phyloP scores from a whole-genome alignment of 2,888 invertebrate species.

The Muschampia plurimacula region DNA sequence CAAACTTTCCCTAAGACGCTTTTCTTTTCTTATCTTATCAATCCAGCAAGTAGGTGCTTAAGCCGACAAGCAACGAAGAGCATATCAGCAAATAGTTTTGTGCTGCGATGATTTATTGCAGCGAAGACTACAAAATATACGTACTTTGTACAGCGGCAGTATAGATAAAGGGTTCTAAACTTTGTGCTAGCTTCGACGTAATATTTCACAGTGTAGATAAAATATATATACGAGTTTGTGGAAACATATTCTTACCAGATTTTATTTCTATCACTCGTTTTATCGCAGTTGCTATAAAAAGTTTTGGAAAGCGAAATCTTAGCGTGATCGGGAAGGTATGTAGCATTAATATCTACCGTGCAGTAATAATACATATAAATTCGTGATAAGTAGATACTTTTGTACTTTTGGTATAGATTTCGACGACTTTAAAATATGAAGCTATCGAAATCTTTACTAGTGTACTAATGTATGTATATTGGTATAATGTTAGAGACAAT shows the following conservation, averaged over 20 bases:
- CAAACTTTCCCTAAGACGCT: slow-evolving; percentile 7
- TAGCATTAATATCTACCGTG: background rate
- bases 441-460: too few species aligned
- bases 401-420: too few species aligned
- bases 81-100: slow-evolving; percentile 14
- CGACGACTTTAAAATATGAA: too few species aligned
- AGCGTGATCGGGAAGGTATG: background rate
- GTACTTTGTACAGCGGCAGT: slow-evolving; percentile 6
- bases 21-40: slow-evolving; percentile 11
- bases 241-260: background rate
- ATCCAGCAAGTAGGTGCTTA: background rate
- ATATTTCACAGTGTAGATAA: background rate
- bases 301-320: background rate
- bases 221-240: background rate
- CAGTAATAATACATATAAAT: too few species aligned
- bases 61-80: background rate
- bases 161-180: slow-evolving; percentile 26
- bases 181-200: background rate
- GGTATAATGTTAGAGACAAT: too few species aligned
- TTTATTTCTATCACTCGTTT: background rate
- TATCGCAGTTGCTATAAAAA: background rate
- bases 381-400: too few species aligned
- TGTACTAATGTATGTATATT: too few species aligned
- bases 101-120: slow-evolving; percentile 24
- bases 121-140: background rate